Evolutionary conservation across 35 echinoderm and acorn worm species (phyloP).

Genomic region (Eucidaris tribuloides): DNA sequence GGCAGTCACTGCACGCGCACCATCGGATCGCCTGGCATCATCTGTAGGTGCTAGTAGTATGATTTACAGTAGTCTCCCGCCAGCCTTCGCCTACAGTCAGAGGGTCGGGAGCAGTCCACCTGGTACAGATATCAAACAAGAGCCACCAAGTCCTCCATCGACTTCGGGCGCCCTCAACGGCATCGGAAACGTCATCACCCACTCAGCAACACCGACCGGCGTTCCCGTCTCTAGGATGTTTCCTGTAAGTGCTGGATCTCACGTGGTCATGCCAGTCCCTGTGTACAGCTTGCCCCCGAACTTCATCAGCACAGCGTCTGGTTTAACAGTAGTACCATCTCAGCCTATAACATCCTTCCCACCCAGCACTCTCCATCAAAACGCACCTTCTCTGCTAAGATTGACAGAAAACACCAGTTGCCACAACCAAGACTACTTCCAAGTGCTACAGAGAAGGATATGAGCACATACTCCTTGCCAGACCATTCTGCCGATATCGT

Average conservation of each 20-base stretch:
- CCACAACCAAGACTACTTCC: neutral
- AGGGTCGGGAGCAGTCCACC: conserved; percentile 16
- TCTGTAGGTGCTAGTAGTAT: neutral
- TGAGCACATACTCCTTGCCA: neutral
- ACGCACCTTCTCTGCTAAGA: neutral
- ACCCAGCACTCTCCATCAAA: neutral
- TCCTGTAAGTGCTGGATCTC: neutral
- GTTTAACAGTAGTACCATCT: neutral
- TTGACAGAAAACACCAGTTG: neutral
- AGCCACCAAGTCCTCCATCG: conserved; percentile 18
- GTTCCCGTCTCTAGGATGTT: neutral
- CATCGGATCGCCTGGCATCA: neutral
- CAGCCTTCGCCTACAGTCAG: neutral
- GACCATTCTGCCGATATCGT: neutral
- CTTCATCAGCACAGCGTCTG: neutral
- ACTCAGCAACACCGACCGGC: neutral
- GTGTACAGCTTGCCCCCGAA: neutral
- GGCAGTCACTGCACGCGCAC: neutral
- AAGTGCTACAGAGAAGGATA: neutral
- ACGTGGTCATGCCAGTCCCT: neutral
- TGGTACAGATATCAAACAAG: conserved; percentile 14
- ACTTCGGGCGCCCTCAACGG: neutral
- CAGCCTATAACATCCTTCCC: neutral
- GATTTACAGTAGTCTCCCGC: neutral
- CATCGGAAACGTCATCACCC: neutral